A percentile compares a stretch with the other conserved stretches of the same genome.
These are phyloP conservation scores for Crocodylus rhombifer DNA, from an alignment of 2,797 vertebrate species.

Conservation along the genomic window DNA sequence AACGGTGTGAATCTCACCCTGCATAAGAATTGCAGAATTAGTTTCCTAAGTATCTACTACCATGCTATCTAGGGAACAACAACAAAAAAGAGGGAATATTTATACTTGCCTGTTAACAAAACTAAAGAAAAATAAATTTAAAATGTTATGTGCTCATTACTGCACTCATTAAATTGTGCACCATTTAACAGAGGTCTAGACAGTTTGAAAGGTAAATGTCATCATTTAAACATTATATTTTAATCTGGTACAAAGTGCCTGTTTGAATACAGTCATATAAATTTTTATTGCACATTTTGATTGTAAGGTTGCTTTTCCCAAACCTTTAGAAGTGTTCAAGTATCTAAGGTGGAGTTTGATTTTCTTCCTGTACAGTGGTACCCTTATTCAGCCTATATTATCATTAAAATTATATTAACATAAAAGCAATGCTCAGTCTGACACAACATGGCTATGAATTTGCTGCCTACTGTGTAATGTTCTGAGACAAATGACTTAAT, in stretches of 20 bases:
- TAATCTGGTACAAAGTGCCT: neutral
- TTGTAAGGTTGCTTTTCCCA: neutral
- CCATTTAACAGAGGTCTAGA: neutral
- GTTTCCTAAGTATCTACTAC: neutral
- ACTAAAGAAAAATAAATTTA: too few relatives aligned
- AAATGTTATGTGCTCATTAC: too few relatives aligned
- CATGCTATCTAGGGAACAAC: neutral
- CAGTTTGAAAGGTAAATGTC: neutral
- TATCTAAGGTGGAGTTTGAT: neutral
- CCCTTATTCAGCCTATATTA: neutral
- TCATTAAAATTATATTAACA: conserved; percentile 43
- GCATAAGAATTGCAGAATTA: neutral
- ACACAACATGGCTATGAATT: neutral
- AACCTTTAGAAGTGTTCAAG: neutral
- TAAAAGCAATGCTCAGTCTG: conserved; percentile 33
- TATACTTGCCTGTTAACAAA: too few relatives aligned
- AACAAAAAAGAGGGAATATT: neutral
- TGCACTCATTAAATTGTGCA: accelerated
- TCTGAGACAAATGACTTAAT: conserved; percentile 53
- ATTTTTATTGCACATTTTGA: accelerated
- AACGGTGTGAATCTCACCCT: neutral
- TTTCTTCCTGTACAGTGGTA: neutral
- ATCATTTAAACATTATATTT: neutral
- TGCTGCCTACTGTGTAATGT: conserved; percentile 17
- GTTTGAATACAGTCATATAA: neutral